A percentile compares a stretch with the other conserved stretches of the same genome.
phyloP scores from a whole-genome alignment of 2,888 invertebrate genomes.

The Agrotis exclamationis region DNA sequence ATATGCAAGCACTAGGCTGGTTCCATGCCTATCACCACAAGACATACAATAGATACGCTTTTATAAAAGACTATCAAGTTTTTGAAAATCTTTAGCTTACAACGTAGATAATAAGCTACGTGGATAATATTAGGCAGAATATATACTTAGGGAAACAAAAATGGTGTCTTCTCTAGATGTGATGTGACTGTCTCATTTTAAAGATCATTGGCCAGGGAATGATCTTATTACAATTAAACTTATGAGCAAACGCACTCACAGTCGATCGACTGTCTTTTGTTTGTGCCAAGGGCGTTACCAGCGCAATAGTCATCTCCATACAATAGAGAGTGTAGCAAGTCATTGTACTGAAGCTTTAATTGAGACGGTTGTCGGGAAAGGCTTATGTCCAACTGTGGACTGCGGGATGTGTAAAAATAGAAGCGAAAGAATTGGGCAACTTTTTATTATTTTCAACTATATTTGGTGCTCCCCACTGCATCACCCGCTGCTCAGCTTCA shows the following conservation, averaged over 20 bases:
- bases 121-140: too few relatives aligned
- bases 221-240: slow-evolving; percentile 34
- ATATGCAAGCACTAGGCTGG: too few relatives aligned
- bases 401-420: background rate
- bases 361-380: background rate
- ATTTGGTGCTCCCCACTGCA: too few relatives aligned
- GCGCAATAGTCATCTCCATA: slow-evolving; percentile 37
- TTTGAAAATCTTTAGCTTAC: background rate
- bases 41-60: too few relatives aligned
- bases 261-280: slow-evolving; percentile 21
- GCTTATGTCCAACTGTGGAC: background rate
- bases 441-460: too few relatives aligned
- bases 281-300: slow-evolving; percentile 26
- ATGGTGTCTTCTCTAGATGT: background rate
- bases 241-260: slow-evolving; percentile 16
- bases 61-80: background rate
- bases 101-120: too few relatives aligned
- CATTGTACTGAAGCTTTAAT: background rate
- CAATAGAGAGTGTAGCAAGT: slow-evolving; percentile 36
- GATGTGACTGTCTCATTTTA: background rate
- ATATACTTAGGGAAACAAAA: too few relatives aligned
- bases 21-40: too few relatives aligned
- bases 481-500: too few relatives aligned
- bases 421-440: too few relatives aligned
- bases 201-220: background rate